A percentile compares a stretch with the other conserved stretches of the same genome.
Conservation (phyloP, 2,888 invertebrate genomes). For the Muscina levida region DNA sequence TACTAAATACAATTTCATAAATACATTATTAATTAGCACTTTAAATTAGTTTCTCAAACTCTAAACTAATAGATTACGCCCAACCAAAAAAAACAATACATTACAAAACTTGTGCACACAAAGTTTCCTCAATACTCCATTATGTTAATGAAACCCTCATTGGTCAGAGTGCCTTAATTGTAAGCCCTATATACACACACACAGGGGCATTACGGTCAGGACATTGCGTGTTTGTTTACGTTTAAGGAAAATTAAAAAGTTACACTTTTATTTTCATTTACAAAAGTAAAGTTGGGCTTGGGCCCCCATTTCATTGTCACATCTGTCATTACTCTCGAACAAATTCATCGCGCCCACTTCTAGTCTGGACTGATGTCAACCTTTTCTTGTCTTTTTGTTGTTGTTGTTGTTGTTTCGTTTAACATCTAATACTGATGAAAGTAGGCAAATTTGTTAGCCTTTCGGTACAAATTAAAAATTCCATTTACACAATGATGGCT, state of each 20-base stretch:
- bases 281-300: background rate
- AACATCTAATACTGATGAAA: background rate
- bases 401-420: background rate
- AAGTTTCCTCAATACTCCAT: too few species aligned
- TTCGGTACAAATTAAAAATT: slow-evolving; percentile 34
- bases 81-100: too few species aligned
- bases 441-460: slow-evolving; percentile 10
- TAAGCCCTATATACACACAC: background rate
- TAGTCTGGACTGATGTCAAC: background rate
- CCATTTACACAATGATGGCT: slow-evolving; percentile 15
- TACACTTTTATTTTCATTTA: background rate
- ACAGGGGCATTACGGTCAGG: background rate
- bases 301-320: background rate
- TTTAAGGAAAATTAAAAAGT: slow-evolving; percentile 13
- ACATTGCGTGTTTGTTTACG: background rate
- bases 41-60: too few species aligned
- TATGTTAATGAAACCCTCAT: too few species aligned
- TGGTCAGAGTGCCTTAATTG: too few species aligned
- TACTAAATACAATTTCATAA: too few species aligned
- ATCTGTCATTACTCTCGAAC: background rate
- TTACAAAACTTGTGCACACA: too few species aligned
- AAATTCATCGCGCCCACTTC: background rate
- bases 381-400: slow-evolving; percentile 1
- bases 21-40: too few species aligned
- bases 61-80: too few species aligned